Evolutionary conservation across 1,140 invertebrate genomes (phyloP).

Genomic region (Ectropis grisescens): DNA sequence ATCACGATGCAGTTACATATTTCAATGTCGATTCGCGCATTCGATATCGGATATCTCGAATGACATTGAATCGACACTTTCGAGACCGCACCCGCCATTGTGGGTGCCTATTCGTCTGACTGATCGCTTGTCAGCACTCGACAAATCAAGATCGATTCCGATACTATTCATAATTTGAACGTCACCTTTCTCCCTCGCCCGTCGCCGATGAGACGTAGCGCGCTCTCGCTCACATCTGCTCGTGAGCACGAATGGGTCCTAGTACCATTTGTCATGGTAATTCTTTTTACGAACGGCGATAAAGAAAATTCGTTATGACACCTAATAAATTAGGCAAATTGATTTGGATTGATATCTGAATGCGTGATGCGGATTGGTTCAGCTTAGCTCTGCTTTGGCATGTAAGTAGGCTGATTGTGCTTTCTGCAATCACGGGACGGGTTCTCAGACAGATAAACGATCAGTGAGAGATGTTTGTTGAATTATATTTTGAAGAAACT

Average conservation of each 20-base stretch:
- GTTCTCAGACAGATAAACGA: too few relatives aligned
- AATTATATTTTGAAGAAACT: too few relatives aligned
- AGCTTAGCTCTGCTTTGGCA: too few relatives aligned
- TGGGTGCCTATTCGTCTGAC: slow-evolving; percentile 25
- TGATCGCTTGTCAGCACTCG: slow-evolving; percentile 57
- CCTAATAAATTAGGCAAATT: slow-evolving; percentile 32
- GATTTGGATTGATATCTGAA: slow-evolving; percentile 2
- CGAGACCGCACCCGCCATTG: slow-evolving; percentile 43
- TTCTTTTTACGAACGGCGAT: slow-evolving; percentile 39
- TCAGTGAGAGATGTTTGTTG: too few relatives aligned
- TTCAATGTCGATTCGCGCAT: slow-evolving; percentile 46
- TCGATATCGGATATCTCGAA: slow-evolving; percentile 35
- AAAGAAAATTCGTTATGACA: slow-evolving; percentile 38
- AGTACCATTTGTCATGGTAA: slow-evolving; percentile 48
- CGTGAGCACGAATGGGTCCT: slow-evolving; percentile 27
- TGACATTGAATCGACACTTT: slow-evolving; percentile 17
- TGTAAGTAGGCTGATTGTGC: too few relatives aligned
- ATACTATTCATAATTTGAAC: slow-evolving; percentile 57
- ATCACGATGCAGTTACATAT: slow-evolving; percentile 16
- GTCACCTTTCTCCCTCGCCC: slow-evolving; percentile 20
- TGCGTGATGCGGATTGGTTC: too few relatives aligned
- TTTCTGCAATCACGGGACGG: too few relatives aligned
- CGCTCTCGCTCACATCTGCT: slow-evolving; percentile 23
- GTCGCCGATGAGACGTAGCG: neutral
- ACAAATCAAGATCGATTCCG: slow-evolving; percentile 60